Evolutionary conservation across 2,888 invertebrate genomes (phyloP).

Genomic region (Corythucha ciliata): DNA sequence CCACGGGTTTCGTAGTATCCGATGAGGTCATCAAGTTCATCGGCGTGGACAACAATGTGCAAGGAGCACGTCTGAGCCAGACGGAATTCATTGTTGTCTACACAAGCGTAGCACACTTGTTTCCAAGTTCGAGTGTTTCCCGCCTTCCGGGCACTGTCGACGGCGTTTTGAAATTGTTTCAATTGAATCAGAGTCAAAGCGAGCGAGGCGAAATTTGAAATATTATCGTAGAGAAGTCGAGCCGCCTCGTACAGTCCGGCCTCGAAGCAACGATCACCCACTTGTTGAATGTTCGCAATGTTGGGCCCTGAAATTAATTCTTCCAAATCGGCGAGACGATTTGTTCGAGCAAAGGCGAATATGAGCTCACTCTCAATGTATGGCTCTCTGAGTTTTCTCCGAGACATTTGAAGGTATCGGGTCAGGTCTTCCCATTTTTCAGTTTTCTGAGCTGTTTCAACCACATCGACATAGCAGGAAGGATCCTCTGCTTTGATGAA

Average conservation of each 20-base stretch:
- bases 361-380: constrained; percentile 97
- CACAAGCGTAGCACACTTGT: constrained; percentile 98
- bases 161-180: constrained; percentile 95
- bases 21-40: constrained; percentile 96
- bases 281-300: constrained; percentile 96
- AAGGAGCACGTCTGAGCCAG: constrained; percentile 99
- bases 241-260: constrained; percentile 98
- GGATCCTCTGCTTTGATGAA: constrained; percentile 99
- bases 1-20: constrained; percentile 97
- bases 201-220: constrained; percentile 93
- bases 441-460: constrained; percentile 82
- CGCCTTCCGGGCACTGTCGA: constrained; percentile 95
- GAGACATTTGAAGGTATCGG: constrained; percentile 89
- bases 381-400: constrained; percentile 96
- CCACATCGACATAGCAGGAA: constrained; percentile 94
- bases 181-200: constrained; percentile 95
- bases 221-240: constrained; percentile 94
- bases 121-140: constrained; percentile 87
- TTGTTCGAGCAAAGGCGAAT: constrained; percentile 96
- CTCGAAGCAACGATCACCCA: constrained; percentile 96
- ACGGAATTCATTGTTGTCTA: constrained; percentile 95
- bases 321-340: constrained; percentile 92
- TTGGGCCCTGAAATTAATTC: constrained; percentile 98
- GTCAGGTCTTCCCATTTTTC: constrained; percentile 93
- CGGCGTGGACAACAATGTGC: constrained; percentile 99